Percentiles rank a stretch among this genome's conserved stretches.
Evolutionary conservation across 2,113 vertebrate species (phyloP).

Genomic region (Formicarius rufipectus): DNA sequence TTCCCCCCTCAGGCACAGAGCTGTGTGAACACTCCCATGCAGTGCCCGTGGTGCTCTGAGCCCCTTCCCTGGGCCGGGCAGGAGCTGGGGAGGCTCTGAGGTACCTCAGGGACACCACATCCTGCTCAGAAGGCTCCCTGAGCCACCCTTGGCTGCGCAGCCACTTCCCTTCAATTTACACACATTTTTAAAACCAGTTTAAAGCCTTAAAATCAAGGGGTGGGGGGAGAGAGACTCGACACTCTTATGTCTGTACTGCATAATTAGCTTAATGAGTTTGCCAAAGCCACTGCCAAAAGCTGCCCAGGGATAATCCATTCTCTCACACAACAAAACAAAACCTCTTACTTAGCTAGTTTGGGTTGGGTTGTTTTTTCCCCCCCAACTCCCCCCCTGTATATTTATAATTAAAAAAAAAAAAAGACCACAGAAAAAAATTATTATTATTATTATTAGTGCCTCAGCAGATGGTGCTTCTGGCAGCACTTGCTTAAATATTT

Average conservation of each 20-base stretch:
- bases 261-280: constrained; percentile 86
- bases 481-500: constrained; percentile 88
- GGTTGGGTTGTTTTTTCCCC: background rate
- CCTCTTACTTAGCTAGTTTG: constrained; percentile 80
- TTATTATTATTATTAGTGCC: constrained; percentile 70
- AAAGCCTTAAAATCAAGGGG: constrained; percentile 71
- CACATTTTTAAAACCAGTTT: constrained; percentile 50
- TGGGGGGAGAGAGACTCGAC: constrained; percentile 13
- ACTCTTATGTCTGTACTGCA: constrained; percentile 76
- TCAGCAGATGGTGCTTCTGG: constrained; percentile 92
- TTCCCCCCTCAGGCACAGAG: background rate
- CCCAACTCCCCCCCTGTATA: background rate
- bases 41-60: background rate
- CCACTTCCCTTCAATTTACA: constrained; percentile 60
- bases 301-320: constrained; percentile 83
- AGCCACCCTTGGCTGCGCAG: constrained; percentile 29
- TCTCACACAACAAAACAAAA: constrained; percentile 71
- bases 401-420: constrained; percentile 54
- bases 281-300: constrained; percentile 82
- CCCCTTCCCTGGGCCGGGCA: constrained; percentile 37
- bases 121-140: constrained; percentile 31
- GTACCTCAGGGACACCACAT: constrained; percentile 39
- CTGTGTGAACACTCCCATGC: background rate
- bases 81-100: constrained; percentile 1
- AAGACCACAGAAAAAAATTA: constrained; percentile 55